These are phyloP conservation scores for Nudaria mundana DNA, from an alignment of 2,888 invertebrate species.

Conservation along the genomic window DNA sequence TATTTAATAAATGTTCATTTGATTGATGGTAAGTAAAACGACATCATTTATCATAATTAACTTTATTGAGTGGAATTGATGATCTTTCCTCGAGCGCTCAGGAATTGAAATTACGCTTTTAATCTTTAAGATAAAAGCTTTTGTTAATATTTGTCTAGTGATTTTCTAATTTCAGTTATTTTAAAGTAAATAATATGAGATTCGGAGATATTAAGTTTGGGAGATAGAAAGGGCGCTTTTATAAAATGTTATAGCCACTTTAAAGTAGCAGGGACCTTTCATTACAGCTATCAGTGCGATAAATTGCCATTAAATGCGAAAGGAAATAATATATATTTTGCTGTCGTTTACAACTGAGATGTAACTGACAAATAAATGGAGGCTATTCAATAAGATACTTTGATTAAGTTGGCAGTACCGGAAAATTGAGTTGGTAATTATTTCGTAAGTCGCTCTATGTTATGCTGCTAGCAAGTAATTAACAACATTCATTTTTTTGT, in stretches of 20 bases:
- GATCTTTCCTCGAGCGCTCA: conserved; percentile 14
- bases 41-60: conserved; percentile 27
- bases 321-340: conserved; percentile 24
- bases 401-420: conserved; percentile 8
- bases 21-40: conserved; percentile 22
- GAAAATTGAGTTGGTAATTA: neutral
- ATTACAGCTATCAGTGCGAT: conserved; percentile 29
- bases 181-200: conserved; percentile 14
- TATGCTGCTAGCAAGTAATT: too few relatives aligned
- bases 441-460: too few relatives aligned
- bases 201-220: conserved; percentile 14
- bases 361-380: conserved; percentile 12
- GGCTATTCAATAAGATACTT: conserved; percentile 11
- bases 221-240: conserved; percentile 12
- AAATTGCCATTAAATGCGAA: conserved; percentile 27
- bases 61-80: conserved; percentile 19
- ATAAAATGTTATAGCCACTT: conserved; percentile 27
- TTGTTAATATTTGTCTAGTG: conserved; percentile 14
- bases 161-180: conserved; percentile 18
- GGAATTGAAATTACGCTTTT: conserved; percentile 6
- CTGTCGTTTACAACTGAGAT: conserved; percentile 12
- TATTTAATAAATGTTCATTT: conserved; percentile 8
- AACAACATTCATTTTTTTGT: too few relatives aligned
- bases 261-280: conserved; percentile 30
- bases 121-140: too few relatives aligned